Percentiles rank a stretch among this genome's conserved stretches.
These are phyloP conservation scores for Stichodactyla helianthus DNA, from an alignment of 64 coral and sea anemone genomes.

Conservation along the genomic window DNA sequence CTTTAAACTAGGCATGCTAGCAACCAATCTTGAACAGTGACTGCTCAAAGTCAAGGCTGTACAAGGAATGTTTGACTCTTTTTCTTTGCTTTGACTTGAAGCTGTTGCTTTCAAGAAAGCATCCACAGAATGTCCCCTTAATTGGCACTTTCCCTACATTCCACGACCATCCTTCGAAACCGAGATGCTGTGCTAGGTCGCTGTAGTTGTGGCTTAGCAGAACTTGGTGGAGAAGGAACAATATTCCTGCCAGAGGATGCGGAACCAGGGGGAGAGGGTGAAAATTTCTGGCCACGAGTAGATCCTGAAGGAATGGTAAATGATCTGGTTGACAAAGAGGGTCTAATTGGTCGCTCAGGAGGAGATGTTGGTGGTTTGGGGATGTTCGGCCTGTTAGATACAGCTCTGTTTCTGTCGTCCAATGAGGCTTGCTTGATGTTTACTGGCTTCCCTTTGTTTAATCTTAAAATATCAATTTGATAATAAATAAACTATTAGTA, in stretches of 20 bases:
- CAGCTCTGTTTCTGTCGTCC: constrained; percentile 2
- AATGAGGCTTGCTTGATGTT: constrained; percentile 10
- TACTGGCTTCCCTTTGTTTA: background rate
- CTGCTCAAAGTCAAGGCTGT: background rate
- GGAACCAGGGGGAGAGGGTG: constrained; percentile 10
- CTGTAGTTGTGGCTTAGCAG: constrained; percentile 51
- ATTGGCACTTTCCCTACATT: constrained; percentile 41
- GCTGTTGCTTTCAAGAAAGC: background rate
- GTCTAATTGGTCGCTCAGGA: constrained; percentile 9
- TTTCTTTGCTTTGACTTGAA: background rate
- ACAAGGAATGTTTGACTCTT: background rate
- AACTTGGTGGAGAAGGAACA: constrained; percentile 74
- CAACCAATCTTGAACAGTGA: background rate
- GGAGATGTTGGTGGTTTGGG: constrained; percentile 42
- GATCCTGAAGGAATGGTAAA: constrained; percentile 18
- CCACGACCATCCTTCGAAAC: constrained; percentile 70
- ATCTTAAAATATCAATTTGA: background rate
- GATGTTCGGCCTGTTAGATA: background rate
- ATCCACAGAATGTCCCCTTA: background rate
- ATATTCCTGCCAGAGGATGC: background rate
- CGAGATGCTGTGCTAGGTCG: constrained; percentile 53
- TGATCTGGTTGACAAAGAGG: constrained; percentile 3
- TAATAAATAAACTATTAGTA: too few relatives aligned
- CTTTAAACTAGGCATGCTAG: background rate
- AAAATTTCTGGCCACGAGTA: background rate